Evolutionary conservation across 2,113 vertebrate genomes (phyloP).

Genomic region (Motacilla alba): DNA sequence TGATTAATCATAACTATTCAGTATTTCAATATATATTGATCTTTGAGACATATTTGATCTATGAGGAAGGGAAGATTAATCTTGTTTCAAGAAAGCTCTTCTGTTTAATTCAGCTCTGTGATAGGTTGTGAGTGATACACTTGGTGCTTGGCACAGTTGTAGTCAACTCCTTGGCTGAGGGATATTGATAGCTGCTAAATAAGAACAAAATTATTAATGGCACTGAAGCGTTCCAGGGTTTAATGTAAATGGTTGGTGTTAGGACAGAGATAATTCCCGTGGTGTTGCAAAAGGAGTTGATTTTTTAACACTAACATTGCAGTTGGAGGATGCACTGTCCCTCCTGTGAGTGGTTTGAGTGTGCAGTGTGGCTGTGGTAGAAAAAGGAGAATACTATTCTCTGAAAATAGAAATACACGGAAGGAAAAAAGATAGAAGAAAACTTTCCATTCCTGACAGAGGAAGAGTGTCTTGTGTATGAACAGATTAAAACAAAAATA

Average conservation of each 20-base stretch:
- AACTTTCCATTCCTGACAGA: neutral
- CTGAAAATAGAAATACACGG: neutral
- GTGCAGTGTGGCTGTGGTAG: neutral
- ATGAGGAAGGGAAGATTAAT: neutral
- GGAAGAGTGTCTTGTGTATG: neutral
- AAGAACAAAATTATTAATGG: neutral
- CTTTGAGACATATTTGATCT: neutral
- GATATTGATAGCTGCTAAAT: neutral
- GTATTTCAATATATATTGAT: neutral
- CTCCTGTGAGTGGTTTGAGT: rapidly evolving
- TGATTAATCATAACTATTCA: neutral
- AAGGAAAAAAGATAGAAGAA: neutral
- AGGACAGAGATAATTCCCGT: neutral
- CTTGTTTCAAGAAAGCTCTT: neutral
- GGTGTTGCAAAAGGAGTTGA: neutral
- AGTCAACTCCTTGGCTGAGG: neutral
- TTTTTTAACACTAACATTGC: neutral
- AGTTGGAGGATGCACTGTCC: neutral
- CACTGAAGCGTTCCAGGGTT: neutral
- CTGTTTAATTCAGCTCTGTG: neutral
- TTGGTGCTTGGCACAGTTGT: neutral
- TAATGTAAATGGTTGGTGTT: neutral
- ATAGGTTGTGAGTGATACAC: neutral
- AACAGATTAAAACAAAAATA: neutral
- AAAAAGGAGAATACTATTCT: neutral